Conservation (phyloP, 2,113 vertebrate species). For the Nibea coibor region DNA sequence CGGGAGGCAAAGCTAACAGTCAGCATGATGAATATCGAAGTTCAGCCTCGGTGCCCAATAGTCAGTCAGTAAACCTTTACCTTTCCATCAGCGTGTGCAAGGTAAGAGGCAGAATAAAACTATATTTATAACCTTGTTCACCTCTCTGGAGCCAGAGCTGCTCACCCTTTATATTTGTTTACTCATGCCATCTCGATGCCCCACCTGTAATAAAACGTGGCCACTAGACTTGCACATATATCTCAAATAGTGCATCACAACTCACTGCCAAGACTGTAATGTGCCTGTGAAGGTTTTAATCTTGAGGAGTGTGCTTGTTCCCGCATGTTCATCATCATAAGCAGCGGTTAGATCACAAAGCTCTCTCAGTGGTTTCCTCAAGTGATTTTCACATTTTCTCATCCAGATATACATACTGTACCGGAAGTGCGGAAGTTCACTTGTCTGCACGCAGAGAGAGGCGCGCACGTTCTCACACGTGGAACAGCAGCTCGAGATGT, state of each 20-base stretch:
- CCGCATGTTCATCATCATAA: too few relatives aligned
- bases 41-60: conserved; percentile 10
- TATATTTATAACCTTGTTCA: conserved; percentile 37
- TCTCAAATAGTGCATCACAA: background rate
- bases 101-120: conserved; percentile 34
- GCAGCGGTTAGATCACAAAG: background rate
- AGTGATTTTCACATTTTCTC: background rate
- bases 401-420: background rate
- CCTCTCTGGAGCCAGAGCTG: background rate
- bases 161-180: conserved; percentile 9
- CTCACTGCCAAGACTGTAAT: background rate
- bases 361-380: background rate
- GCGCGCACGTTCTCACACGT: background rate
- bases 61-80: conserved; percentile 34
- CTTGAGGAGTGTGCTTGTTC: background rate
- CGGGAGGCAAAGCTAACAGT: conserved; percentile 5
- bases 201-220: conserved; percentile 30
- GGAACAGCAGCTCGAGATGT: conserved; percentile 35
- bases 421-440: background rate
- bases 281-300: background rate
- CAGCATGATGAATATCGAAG: conserved; percentile 34
- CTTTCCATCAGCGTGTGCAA: conserved; percentile 4
- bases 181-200: conserved; percentile 1
- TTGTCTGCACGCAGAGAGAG: background rate
- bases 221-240: background rate